Evolutionary conservation across 2,888 invertebrate genomes (phyloP), one percentile per base, ranked within the genome.

Genomic region (Agonum fuliginosum): DNA sequence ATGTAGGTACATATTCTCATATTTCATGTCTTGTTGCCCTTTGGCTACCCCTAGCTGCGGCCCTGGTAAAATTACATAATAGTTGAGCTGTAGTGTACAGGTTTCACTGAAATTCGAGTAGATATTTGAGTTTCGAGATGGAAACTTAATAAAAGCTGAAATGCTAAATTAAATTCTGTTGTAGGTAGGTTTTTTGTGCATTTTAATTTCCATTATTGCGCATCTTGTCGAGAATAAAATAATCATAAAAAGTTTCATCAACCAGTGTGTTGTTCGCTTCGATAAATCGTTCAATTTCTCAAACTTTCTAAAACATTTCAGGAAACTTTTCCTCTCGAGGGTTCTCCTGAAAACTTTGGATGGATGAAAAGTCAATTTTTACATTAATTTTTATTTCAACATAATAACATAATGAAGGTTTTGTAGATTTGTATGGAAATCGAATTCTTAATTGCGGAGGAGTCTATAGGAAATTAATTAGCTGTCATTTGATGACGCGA

Each of bases 391-490:
- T 67, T 41, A 41, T 20, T 46, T 70, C 24, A 46, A 46, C 41
- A 20, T 22, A 67, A 43, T 67, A 14, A 20, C 54, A 22, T 37
- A 37, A 54, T 54, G 24, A 54, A 12, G 8, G 58, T 27, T 62
- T 62, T 62, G 58, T 30, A 17, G 19, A 70, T 67, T 48, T 67
- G 34, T 73, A 58, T 73, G 73, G 54, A 71, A 71, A 71, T 71
- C 34, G 73, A 73, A 37, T 73, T 58, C 41, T 54, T 54, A 73
- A 58, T 58, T 73, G 73, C 54, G 58, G 70, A 48, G 19, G 51
- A 65, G 27, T 48, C 67, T 67, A 75, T 75, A 74, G 75, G 75
- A 75, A 75, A 75, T 75, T 67, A 75, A 75, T 75, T 75, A 75
- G 51, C 75, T 75, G 75, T 75, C 75, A 75, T 34, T 48, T 22